Conservation (phyloP, 2,888 invertebrate genomes). For the Trypoxylon attenuatum region DNA sequence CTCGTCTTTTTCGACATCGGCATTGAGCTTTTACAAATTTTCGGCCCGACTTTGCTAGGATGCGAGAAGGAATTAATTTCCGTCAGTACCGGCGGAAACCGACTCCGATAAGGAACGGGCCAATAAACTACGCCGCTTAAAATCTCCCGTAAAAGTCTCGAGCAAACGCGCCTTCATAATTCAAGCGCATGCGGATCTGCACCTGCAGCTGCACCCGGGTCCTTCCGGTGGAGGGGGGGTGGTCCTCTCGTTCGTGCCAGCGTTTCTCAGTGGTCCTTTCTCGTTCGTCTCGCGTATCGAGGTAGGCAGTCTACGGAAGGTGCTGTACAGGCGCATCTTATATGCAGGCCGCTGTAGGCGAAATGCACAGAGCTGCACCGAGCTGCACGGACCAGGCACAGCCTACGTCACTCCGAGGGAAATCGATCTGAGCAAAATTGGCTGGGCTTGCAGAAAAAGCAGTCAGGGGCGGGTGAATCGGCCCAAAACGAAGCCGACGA, state of each 20-base stretch:
- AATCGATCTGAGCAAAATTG: conserved; percentile 52
- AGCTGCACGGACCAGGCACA: not conserved
- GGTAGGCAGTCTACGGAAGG: not conserved
- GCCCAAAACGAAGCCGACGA: conserved; percentile 15
- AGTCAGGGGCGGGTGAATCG: conserved; percentile 36
- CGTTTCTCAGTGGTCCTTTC: no score
- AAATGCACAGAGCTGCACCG: no score
- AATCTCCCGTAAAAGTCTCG: conserved; percentile 55
- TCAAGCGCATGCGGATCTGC: conserved; percentile 42
- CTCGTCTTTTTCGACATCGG: not conserved
- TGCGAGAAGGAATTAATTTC: conserved; percentile 47
- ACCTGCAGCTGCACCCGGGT: conserved; percentile 22
- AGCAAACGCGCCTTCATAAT: conserved; percentile 56
- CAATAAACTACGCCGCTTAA: conserved; percentile 53
- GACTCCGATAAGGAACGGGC: conserved; percentile 46
- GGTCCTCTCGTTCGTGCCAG: no score
- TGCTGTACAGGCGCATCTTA: no score
- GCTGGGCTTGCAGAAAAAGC: conserved; percentile 31
- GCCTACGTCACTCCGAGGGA: conserved; percentile 42
- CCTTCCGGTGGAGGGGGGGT: not conserved
- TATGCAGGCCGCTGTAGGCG: no score
- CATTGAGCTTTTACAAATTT: not conserved
- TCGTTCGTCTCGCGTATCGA: conserved; percentile 5
- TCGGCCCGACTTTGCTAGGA: conserved; percentile 11
- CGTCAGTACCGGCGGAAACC: conserved; percentile 20